A percentile compares a stretch with the other conserved stretches of the same genome.
phyloP scores from a whole-genome alignment of 2,797 vertebrate genomes.

The Melanotaenia boesemani region DNA sequence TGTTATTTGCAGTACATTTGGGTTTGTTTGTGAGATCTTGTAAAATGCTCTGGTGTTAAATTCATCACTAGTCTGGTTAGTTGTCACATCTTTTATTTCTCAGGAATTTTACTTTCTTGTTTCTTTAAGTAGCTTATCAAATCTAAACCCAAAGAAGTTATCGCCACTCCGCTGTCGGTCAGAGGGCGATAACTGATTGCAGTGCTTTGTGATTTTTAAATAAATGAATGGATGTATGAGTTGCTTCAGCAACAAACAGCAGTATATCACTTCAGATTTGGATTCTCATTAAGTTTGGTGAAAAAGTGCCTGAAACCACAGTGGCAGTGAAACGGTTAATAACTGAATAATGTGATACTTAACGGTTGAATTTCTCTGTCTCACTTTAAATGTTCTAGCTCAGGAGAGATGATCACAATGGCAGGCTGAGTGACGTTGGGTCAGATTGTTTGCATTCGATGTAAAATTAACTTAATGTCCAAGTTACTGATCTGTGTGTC shows the following conservation, averaged over 20 bases:
- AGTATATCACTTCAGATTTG: conserved; percentile 18
- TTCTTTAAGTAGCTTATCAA: conserved; percentile 42
- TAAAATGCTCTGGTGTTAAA: conserved; percentile 50
- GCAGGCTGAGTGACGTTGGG: neutral
- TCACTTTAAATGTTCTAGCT: conserved; percentile 38
- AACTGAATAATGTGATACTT: conserved; percentile 25
- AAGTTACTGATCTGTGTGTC: conserved; percentile 32
- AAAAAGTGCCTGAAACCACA: conserved; percentile 71
- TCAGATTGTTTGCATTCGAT: conserved; percentile 23
- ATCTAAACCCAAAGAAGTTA: conserved; percentile 63
- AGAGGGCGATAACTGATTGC: neutral
- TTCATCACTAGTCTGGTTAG: conserved; percentile 1
- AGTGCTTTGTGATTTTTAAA: neutral
- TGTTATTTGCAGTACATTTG: conserved; percentile 23
- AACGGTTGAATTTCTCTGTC: conserved; percentile 31
- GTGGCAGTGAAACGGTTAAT: conserved; percentile 41
- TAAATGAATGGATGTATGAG: neutral
- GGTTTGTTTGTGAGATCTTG: conserved; percentile 28
- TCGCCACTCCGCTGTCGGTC: neutral
- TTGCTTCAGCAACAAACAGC: conserved; percentile 3
- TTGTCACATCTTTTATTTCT: conserved; percentile 66
- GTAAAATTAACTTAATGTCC: conserved; percentile 26
- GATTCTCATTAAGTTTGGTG: neutral
- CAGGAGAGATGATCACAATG: conserved; percentile 21
- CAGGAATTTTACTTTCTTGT: conserved; percentile 67